These are phyloP conservation scores for Oxystoma pomonae DNA, from an alignment of 2,888 invertebrate genomes.

Conservation along the genomic window DNA sequence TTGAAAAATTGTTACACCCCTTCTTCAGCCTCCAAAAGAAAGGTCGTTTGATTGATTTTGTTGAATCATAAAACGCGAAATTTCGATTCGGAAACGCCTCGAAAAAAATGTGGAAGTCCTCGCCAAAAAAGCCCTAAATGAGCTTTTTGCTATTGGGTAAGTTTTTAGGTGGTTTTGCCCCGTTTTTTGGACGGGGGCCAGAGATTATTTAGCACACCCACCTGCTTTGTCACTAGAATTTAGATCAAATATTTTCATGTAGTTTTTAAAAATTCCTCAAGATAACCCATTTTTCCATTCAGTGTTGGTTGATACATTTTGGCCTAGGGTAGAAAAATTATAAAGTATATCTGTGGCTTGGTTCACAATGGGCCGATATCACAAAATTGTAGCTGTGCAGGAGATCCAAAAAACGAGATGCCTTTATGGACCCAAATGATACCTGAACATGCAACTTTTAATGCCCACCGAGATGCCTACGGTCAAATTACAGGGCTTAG, in stretches of 20 bases:
- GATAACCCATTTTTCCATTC: no score
- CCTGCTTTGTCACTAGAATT: neutral
- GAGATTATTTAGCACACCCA: slow-evolving; percentile 19
- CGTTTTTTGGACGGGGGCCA: slow-evolving; percentile 40
- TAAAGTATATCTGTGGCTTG: no score
- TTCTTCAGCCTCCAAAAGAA: slow-evolving; percentile 30
- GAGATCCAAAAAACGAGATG: no score
- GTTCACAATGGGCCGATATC: no score
- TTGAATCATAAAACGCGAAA: slow-evolving; percentile 23
- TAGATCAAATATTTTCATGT: neutral
- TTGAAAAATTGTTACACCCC: slow-evolving; percentile 37
- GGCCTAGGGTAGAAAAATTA: no score
- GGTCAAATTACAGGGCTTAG: no score
- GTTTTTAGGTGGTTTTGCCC: slow-evolving; percentile 41
- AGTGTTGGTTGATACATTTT: no score
- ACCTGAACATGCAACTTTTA: no score
- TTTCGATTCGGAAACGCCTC: slow-evolving; percentile 8
- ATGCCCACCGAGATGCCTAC: no score
- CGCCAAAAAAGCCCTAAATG: slow-evolving; percentile 41
- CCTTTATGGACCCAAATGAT: no score
- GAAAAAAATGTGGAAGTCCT: slow-evolving; percentile 27
- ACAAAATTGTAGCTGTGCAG: no score
- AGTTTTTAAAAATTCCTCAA: no score
- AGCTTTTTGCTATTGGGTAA: slow-evolving; percentile 39
- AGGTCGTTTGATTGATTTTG: slow-evolving; percentile 37